phyloP scores from a whole-genome alignment of 2,797 vertebrate genomes.

The Micrastur ruficollis region DNA sequence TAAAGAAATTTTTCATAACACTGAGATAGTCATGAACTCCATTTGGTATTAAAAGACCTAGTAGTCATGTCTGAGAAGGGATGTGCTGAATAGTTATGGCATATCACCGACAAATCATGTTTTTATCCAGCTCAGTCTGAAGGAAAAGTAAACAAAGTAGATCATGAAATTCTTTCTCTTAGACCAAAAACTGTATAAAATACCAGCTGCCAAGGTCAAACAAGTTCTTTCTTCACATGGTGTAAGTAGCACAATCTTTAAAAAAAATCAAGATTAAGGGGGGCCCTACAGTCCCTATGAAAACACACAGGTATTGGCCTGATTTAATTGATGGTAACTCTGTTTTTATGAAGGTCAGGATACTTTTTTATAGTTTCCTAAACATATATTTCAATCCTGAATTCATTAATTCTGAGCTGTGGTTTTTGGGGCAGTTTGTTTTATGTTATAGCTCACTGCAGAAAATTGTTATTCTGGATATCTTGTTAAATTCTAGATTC shows the following conservation, averaged over 20 bases:
- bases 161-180: neutral
- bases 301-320: neutral
- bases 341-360: neutral
- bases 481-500: neutral
- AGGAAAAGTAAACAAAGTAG: neutral
- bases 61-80: neutral
- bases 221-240: neutral
- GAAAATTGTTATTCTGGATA: neutral
- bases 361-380: neutral
- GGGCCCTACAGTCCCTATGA: neutral
- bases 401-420: neutral
- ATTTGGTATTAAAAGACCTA: neutral
- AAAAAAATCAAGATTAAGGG: neutral
- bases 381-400: neutral
- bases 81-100: neutral
- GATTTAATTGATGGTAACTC: neutral
- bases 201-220: neutral
- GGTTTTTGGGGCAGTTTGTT: neutral
- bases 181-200: neutral
- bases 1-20: neutral
- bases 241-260: neutral
- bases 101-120: neutral
- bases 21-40: neutral
- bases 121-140: neutral
- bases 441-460: neutral